Evolutionary conservation across 2,797 vertebrate species (phyloP).

Genomic region (Ptychobarbus kaznakovi): DNA sequence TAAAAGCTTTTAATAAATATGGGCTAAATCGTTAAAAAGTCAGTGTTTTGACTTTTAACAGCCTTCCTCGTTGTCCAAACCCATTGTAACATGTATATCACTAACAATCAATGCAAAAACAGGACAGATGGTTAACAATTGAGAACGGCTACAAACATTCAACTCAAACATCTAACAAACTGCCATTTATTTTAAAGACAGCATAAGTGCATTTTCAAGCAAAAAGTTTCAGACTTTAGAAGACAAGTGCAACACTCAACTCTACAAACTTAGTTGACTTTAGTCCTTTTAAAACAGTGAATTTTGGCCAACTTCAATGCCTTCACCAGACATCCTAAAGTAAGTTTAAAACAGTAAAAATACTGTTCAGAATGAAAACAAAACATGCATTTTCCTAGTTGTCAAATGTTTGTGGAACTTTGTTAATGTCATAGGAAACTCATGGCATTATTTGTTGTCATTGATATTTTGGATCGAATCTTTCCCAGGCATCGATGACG

Average conservation of each 20-base stretch:
- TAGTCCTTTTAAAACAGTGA: not conserved
- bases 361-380: not conserved
- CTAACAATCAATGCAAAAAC: not conserved
- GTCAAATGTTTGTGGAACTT: not conserved
- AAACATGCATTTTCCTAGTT: not conserved
- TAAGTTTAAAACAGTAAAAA: not conserved
- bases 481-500: constrained; percentile 78
- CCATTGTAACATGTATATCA: not conserved
- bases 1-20: not conserved
- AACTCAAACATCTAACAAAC: too few species aligned
- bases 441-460: not conserved
- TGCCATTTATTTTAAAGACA: too few species aligned
- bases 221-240: not conserved
- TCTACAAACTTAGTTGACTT: not conserved
- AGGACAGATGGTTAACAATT: too few species aligned
- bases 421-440: not conserved
- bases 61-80: not conserved
- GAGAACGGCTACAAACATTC: too few species aligned
- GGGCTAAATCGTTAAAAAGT: not conserved
- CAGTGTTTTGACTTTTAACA: not conserved
- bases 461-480: not conserved
- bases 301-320: not conserved
- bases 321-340: not conserved
- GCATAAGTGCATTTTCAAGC: not conserved
- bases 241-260: not conserved